These are phyloP conservation scores for Cheilosia grossa DNA, from an alignment of 2,888 invertebrate genomes.

Conservation along the genomic window DNA sequence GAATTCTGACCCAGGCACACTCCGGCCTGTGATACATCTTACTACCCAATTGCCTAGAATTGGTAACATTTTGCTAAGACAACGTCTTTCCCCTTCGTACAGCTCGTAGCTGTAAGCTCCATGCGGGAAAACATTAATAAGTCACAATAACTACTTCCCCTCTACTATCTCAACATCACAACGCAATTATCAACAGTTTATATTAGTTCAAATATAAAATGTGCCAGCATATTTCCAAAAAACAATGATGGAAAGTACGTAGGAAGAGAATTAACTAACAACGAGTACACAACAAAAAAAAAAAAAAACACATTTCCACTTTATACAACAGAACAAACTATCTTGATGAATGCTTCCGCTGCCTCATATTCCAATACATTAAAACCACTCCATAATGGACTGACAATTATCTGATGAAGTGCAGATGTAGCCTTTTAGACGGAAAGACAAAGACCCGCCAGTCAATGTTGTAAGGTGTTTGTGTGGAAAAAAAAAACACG, in stretches of 20 bases:
- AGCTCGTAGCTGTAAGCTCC: too few species aligned
- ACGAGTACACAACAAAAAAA: background rate
- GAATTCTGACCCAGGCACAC: too few species aligned
- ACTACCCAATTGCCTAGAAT: too few species aligned
- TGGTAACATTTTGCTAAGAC: too few species aligned
- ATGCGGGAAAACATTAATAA: too few species aligned
- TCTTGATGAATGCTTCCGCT: conserved; percentile 45
- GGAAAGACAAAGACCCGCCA: conserved; percentile 15
- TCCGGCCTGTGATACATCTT: too few species aligned
- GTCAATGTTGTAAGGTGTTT: background rate
- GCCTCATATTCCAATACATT: conserved; percentile 32
- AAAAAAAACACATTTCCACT: background rate
- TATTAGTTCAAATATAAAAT: background rate
- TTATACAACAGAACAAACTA: background rate
- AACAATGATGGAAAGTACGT: conserved; percentile 25
- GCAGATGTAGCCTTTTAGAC: conserved; percentile 19
- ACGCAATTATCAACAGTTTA: background rate
- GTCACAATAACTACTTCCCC: background rate
- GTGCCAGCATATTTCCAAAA: conserved; percentile 8
- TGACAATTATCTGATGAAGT: conserved; percentile 66
- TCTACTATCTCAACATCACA: background rate
- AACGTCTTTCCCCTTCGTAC: too few species aligned
- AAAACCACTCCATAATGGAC: conserved; percentile 44
- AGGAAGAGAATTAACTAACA: conserved; percentile 16
- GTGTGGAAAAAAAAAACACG: conserved; percentile 29